phyloP scores from a whole-genome alignment of 2,797 vertebrate genomes.

The Pantherophis vulpinus region DNA sequence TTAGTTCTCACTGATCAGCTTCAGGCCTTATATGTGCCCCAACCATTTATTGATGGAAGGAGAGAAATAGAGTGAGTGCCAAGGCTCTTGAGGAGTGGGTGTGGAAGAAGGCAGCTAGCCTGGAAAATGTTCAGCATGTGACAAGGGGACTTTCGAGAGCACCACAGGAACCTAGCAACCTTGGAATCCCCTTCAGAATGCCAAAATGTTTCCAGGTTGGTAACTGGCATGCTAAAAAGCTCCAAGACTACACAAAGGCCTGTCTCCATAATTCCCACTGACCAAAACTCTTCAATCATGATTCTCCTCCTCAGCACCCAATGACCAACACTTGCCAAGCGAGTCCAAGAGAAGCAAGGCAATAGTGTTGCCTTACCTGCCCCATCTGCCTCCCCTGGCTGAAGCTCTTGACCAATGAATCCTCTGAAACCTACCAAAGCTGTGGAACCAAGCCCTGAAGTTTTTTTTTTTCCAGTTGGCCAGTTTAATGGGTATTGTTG shows the following conservation, averaged over 20 bases:
- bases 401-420: neutral
- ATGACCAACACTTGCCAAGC: neutral
- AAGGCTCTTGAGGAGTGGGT: neutral
- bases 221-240: neutral
- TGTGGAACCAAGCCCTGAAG: neutral
- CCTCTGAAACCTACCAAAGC: neutral
- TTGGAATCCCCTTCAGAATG: neutral
- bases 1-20: neutral
- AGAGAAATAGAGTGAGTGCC: neutral
- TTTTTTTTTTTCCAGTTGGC: neutral
- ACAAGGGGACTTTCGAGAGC: neutral
- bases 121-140: neutral
- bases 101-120: neutral
- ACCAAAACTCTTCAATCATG: neutral
- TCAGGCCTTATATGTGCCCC: neutral
- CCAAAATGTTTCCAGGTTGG: neutral
- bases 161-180: neutral
- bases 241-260: neutral
- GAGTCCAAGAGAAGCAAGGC: neutral
- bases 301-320: neutral
- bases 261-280: neutral
- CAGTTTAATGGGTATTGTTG: neutral
- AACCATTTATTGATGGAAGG: neutral
- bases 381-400: neutral
- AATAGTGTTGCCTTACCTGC: neutral